A percentile compares a stretch with the other conserved stretches of the same genome.
These are phyloP conservation scores for Chrysolina americana DNA, from an alignment of 2,888 invertebrate genomes.

Conservation along the genomic window DNA sequence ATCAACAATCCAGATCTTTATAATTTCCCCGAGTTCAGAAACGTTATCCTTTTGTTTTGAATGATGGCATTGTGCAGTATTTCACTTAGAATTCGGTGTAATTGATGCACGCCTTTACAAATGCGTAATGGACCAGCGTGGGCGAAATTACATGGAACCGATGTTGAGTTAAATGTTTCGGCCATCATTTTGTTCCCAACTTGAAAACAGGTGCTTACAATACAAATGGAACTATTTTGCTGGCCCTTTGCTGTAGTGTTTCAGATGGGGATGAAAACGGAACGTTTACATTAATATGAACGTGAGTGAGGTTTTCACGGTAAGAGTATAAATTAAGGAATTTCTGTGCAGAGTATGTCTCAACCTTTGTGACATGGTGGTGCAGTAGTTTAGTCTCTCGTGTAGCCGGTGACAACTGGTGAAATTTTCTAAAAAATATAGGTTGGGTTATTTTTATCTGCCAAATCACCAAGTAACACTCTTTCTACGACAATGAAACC, in stretches of 20 bases:
- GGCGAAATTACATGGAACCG: not conserved
- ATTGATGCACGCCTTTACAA: conserved; percentile 11
- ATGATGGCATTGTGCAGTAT: conserved; percentile 2
- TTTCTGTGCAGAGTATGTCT: no score
- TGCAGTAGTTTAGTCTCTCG: no score
- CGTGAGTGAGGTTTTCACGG: no score
- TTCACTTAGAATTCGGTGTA: conserved; percentile 12
- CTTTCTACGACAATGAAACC: no score
- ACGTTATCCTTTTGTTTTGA: conserved; percentile 15
- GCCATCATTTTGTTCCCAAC: conserved; percentile 9
- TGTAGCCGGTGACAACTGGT: no score
- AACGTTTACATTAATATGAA: not conserved
- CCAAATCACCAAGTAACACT: no score
- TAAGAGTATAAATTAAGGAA: no score
- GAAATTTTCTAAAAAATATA: no score
- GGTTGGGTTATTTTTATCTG: no score
- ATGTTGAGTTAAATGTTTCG: conserved; percentile 16
- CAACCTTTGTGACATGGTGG: no score
- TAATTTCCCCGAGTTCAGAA: conserved; percentile 17
- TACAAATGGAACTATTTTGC: conserved; percentile 22
- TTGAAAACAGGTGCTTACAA: conserved; percentile 23
- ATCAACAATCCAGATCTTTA: not conserved
- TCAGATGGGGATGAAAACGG: not conserved
- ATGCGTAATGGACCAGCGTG: conserved; percentile 10
- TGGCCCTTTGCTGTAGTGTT: not conserved